Evolutionary conservation across 2,888 invertebrate species (phyloP).

Genomic region (Mantis religiosa): DNA sequence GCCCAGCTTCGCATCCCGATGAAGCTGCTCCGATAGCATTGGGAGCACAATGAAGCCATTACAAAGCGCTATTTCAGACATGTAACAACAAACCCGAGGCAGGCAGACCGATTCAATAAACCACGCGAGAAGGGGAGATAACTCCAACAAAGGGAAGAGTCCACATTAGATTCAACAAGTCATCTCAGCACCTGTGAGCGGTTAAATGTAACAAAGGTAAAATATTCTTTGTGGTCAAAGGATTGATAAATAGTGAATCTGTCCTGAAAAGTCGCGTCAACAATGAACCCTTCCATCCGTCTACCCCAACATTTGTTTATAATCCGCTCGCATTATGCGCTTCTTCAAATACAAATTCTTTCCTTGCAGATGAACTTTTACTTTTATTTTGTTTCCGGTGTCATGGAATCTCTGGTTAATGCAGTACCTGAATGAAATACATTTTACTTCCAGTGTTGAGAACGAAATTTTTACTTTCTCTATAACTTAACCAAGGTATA

Average conservation of each 20-base stretch:
- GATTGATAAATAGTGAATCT: not conserved
- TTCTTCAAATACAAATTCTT: not conserved
- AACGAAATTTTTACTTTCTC: too few relatives aligned
- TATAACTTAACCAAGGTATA: too few relatives aligned
- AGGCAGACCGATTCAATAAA: too few relatives aligned
- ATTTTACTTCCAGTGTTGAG: too few relatives aligned
- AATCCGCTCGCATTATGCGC: not conserved
- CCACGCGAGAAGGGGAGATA: not conserved
- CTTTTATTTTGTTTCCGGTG: not conserved
- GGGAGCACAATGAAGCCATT: not conserved
- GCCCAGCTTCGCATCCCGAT: not conserved
- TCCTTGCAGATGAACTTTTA: not conserved
- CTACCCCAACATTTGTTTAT: not conserved
- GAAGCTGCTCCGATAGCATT: not conserved
- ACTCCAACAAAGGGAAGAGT: not conserved
- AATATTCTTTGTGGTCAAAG: not conserved
- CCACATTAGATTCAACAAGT: not conserved
- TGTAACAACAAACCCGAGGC: not conserved
- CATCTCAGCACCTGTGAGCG: not conserved
- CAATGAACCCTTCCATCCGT: not conserved
- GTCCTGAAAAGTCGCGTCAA: not conserved
- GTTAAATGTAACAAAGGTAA: not conserved
- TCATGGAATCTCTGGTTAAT: not conserved
- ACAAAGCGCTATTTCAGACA: not conserved
- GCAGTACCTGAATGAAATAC: too few relatives aligned